Evolutionary conservation across 2,113 vertebrate species (phyloP).

Genomic region (Eidolon helvum): DNA sequence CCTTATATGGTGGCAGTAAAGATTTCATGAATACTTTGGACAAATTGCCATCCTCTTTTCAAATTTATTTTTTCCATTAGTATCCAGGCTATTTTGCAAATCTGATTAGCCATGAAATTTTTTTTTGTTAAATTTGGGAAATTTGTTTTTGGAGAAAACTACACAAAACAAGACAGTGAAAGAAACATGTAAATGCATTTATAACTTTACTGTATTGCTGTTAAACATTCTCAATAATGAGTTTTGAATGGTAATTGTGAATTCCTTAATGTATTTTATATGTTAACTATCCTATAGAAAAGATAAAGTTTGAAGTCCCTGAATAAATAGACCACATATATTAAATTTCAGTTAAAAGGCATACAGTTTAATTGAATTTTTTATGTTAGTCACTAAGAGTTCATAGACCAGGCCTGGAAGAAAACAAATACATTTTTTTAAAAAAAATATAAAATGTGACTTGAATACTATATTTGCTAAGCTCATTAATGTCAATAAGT

Average conservation of each 20-base stretch:
- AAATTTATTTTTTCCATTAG: slow-evolving; percentile 59
- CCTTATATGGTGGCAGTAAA: not conserved
- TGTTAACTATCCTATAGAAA: slow-evolving; percentile 16
- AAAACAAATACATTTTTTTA: not conserved
- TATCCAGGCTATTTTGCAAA: slow-evolving; percentile 53
- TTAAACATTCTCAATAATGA: not conserved
- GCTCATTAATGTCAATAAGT: not conserved
- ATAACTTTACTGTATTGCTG: not conserved
- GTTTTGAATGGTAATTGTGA: slow-evolving; percentile 52
- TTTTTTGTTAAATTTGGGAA: slow-evolving; percentile 10
- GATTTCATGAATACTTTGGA: slow-evolving; percentile 25
- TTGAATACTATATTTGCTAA: not conserved
- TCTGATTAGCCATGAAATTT: slow-evolving; percentile 73
- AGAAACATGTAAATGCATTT: not conserved
- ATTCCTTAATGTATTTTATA: not conserved
- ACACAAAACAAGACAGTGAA: slow-evolving; percentile 41
- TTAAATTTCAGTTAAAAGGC: slow-evolving; percentile 43
- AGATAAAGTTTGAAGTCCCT: slow-evolving; percentile 46
- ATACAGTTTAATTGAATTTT: not conserved
- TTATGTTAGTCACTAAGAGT: not conserved
- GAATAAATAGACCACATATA: not conserved
- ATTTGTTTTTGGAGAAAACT: not conserved
- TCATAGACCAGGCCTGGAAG: not conserved
- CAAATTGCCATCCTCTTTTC: slow-evolving; percentile 3
- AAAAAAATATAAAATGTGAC: not conserved